Evolutionary conservation across 2,797 vertebrate species (phyloP), one percentile per base, ranked within the genome.

Genomic region (Florisuga fusca): DNA sequence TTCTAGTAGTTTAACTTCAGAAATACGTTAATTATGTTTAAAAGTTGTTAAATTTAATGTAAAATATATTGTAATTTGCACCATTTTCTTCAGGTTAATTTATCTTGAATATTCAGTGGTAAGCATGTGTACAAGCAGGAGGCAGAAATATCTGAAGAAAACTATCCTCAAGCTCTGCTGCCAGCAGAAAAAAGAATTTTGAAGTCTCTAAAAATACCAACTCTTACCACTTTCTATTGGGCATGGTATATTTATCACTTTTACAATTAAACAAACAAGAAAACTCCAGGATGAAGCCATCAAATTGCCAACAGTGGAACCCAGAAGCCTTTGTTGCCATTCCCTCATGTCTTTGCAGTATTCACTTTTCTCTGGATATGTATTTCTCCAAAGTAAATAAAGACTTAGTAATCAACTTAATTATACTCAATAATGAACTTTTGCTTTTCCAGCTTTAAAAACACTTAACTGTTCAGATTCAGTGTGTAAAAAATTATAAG

Each of bases 391-490:
- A 93, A 73, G 19, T 72, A 58, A 96, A 75, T 33, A 75, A 75
- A 89, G 63, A 33, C 77, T 87, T 89, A 69, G 48, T 41, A 93
- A 91, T 90, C 25, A 3, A 86, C 84, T 93, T 94, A 88, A 86
- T 86, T 93, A 86, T 61, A 57, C 36, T 55, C 55, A 66, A 27
- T 62, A 94, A 89, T 19, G 78, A 84, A 10, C 38, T 72, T 55
- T 68, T 95, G 62, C 53, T 90, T 87, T 64, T 83, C 61, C 72
- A 83, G 38, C 45, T 76, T 88, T 92, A 88, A 86, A 92, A 93
- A 31, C 79, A 84, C 48, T 55, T 88, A 63, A 69, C 55, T 62
- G 89, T 91, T 92, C 94, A 89, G 69, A 81, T 73, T 81, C 38
- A 25, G 53, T 91, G 78, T 34, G 33, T 57, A 88, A 88, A 88